A percentile compares a stretch with the other conserved stretches of the same genome.
Evolutionary conservation across 2,113 vertebrate genomes (phyloP).

Genomic region (Oreochromis niloticus): DNA sequence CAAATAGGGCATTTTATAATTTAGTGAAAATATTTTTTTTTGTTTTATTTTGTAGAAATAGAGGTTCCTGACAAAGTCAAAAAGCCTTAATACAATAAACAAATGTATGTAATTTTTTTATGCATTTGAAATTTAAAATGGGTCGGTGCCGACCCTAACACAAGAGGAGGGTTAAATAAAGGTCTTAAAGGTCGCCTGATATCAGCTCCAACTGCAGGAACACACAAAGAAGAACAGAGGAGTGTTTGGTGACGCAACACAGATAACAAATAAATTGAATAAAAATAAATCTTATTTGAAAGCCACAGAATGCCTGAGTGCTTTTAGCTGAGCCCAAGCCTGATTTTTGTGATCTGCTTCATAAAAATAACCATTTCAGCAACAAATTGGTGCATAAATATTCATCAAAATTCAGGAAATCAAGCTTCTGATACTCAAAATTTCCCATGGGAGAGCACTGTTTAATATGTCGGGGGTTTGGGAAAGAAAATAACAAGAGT

Average conservation of each 20-base stretch:
- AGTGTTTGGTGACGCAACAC: not conserved
- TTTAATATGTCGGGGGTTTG: not conserved
- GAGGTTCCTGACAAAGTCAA: too few relatives aligned
- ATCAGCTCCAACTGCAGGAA: not conserved
- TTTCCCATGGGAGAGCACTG: not conserved
- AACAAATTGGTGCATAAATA: not conserved
- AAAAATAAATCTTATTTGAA: not conserved
- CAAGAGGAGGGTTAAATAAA: too few relatives aligned
- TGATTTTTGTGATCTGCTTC: not conserved
- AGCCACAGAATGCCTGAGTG: not conserved
- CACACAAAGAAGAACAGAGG: not conserved
- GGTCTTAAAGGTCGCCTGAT: fast-evolving
- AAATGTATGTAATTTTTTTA: too few relatives aligned
- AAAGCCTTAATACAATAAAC: too few relatives aligned
- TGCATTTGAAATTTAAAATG: too few relatives aligned
- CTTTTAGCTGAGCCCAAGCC: not conserved
- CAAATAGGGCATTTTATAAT: too few relatives aligned
- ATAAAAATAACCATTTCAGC: not conserved
- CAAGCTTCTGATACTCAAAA: not conserved
- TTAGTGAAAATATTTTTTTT: too few relatives aligned
- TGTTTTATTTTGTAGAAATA: too few relatives aligned
- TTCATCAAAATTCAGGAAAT: not conserved
- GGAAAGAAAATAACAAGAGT: not conserved
- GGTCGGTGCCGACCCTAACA: too few relatives aligned
- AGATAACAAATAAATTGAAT: not conserved